A percentile compares a stretch with the other conserved stretches of the same genome.
These are phyloP conservation scores for Aspidapion aeneum DNA, from an alignment of 2,888 invertebrate genomes.

Conservation along the genomic window DNA sequence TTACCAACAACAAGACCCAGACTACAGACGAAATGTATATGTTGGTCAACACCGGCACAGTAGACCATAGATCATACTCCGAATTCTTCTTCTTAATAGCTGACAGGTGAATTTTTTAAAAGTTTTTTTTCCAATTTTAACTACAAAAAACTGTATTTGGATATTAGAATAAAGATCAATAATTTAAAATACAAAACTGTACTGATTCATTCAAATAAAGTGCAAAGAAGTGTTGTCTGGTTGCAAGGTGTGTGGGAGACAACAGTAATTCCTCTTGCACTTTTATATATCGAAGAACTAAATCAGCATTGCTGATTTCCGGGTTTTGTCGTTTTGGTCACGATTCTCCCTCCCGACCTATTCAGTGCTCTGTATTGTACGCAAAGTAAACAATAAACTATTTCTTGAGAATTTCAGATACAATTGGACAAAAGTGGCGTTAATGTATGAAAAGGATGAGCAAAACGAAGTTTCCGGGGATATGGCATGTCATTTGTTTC, in stretches of 20 bases:
- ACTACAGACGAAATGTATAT: slow-evolving; percentile 76
- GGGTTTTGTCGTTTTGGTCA: too few relatives aligned
- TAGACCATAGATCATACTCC: slow-evolving; percentile 70
- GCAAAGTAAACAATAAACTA: too few relatives aligned
- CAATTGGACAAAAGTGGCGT: slow-evolving; percentile 66
- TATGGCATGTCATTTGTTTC: slow-evolving; percentile 73
- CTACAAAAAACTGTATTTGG: not conserved
- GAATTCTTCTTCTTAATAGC: slow-evolving; percentile 68
- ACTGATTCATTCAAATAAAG: too few relatives aligned
- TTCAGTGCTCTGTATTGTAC: too few relatives aligned
- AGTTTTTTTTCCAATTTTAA: not conserved
- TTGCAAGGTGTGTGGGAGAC: too few relatives aligned
- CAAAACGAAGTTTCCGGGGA: slow-evolving; percentile 63
- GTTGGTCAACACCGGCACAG: slow-evolving; percentile 68
- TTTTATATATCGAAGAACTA: too few relatives aligned
- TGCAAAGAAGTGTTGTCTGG: too few relatives aligned
- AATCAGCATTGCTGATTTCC: too few relatives aligned
- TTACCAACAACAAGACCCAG: slow-evolving; percentile 64
- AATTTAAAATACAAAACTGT: too few relatives aligned
- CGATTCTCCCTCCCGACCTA: too few relatives aligned
- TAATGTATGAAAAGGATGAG: slow-evolving; percentile 74
- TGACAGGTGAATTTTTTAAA: slow-evolving; percentile 53
- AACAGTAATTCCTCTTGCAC: too few relatives aligned
- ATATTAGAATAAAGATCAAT: not conserved
- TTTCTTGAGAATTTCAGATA: slow-evolving; percentile 51